A percentile compares a stretch with the other conserved stretches of the same genome.
These are phyloP conservation scores for Sarcophaga carnaria DNA, from an alignment of 2,888 invertebrate genomes.

Conservation along the genomic window DNA sequence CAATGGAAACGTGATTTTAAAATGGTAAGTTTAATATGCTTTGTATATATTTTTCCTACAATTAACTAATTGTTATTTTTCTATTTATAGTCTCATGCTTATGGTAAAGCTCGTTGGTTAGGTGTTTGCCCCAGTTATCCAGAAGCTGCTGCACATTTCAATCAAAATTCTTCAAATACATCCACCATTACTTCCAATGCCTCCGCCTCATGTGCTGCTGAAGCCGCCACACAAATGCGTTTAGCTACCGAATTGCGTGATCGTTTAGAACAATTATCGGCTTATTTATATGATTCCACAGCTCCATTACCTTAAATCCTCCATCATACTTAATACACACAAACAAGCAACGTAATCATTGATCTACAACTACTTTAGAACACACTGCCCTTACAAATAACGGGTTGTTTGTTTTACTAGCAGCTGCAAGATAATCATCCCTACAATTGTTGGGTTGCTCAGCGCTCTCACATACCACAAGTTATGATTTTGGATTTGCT, in stretches of 20 bases:
- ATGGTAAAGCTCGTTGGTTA: conserved; percentile 88
- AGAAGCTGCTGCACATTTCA: conserved; percentile 76
- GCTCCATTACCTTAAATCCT: conserved; percentile 45
- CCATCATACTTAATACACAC: conserved; percentile 34
- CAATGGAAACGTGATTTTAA: conserved; percentile 90
- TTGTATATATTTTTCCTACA: not conserved
- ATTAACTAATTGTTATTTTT: not conserved
- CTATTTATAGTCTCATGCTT: conserved; percentile 86
- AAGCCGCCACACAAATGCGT: conserved; percentile 80
- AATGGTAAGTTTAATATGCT: conserved; percentile 83
- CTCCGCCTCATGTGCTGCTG: conserved; percentile 72
- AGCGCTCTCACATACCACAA: conserved; percentile 9
- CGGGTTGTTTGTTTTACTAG: not conserved
- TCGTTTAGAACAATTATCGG: conserved; percentile 83
- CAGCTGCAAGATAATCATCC: not conserved
- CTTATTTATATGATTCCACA: conserved; percentile 70
- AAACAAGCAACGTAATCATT: not conserved
- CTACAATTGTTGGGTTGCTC: not conserved
- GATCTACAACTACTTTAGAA: not conserved
- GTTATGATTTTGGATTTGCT: conserved; percentile 47
- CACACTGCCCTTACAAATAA: not conserved
- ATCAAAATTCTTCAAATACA: conserved; percentile 67
- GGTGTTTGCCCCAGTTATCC: conserved; percentile 85
- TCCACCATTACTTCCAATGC: conserved; percentile 71
- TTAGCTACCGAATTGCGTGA: conserved; percentile 83